Base-by-base conservation (phyloP, 2,888 invertebrate species). In the Trachelus iudaicus region DNA sequence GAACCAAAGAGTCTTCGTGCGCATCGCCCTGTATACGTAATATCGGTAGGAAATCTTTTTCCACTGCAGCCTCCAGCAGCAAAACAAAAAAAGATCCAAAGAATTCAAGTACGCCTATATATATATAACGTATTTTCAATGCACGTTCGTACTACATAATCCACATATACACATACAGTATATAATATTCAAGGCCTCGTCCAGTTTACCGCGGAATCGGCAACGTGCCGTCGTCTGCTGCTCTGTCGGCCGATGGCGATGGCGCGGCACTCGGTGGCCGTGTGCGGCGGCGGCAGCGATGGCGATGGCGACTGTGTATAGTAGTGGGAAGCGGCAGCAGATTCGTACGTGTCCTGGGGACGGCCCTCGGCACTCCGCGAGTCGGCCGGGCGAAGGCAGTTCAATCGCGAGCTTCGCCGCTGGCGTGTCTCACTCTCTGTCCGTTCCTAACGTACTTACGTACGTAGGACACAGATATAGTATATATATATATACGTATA, bases 341-440 rank as follows among this genome's bases (percentile, higher is more conserved):
- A 83, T 82, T 83, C 81, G 83, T 85, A 84, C 83, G 85, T 84
- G 85, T 83, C 82, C 83, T 81, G 81, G 82, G 81, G 80, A 83
- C 84, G 83, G 82, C 84, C 80, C 85, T 78, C 80, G 79, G 82
- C 81, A 85, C 83, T 85, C 9, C 56, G 31, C 71, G 71, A 85
- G 85, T 85, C 86, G 86, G 85, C 84, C 35, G 74, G 34, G 34
- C 34, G 74, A 35, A 34, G 74, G 34, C 74, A 74, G 74, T 74
- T 35, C 35, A 74, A 30, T 74, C 74, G 74, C 74, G 74, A 35
- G 37, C 74, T 74, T 35, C 11, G 74, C 34, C 74, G 74, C 30
- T 35, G 74, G 74, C 37, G 34, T 68, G 69, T 76, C 78, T 75
- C 76, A 40, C 76, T 56, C 37, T 37, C 56, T 56, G 56, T 56